Base-by-base conservation (phyloP, 2,113 vertebrate species). In the Lasiurus cinereus region DNA sequence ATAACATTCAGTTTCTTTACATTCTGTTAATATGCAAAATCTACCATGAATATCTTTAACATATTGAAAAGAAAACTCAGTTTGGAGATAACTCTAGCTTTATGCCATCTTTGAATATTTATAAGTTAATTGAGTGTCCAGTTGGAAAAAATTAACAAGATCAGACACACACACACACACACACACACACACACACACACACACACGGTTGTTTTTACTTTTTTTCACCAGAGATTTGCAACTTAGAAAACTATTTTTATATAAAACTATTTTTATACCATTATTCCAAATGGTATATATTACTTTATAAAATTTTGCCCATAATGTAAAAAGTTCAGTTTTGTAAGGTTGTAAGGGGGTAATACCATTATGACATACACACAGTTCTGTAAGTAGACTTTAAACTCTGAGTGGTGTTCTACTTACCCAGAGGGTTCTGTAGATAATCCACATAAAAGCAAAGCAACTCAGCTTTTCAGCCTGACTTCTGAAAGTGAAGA, bases 351-450 rank as follows among this genome's bases (percentile, higher is more conserved):
- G 16, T 73, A 78, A 86, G 29, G 12, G 19, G 13, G 50, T 15
- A 43, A 33, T 31, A 24, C 8, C 50, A 27, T 5, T 36, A 33
- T n/a, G 14, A 77, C 36, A 66, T 22, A 56, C 36, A 64, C 43
- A 80, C 4, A 11, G 14, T 52, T 29, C 29, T 69, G 36, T 80
- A 83, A 39, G 76, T 3, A 54, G 83, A 73, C 33, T 31, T 74
- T 74, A 67, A 29, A n/a, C 78, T 72, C 16, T 10, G 31, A 94
- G n/a, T 76, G 46, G 6, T 80, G 13, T 54, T 92, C 50, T 83
- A 31, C 62, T 92, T 87, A 72, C n/a, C 52, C 66, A 88, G 56
- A 87, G 66, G 84, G 93, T 90, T 83, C 79, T 50, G 86, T 46
- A 91, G 14, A 64, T 52, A 62, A 86, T 12, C 39, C 83, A 84